Conservation (phyloP, 2,113 vertebrate genomes). For the Menura novaehollandiae region DNA sequence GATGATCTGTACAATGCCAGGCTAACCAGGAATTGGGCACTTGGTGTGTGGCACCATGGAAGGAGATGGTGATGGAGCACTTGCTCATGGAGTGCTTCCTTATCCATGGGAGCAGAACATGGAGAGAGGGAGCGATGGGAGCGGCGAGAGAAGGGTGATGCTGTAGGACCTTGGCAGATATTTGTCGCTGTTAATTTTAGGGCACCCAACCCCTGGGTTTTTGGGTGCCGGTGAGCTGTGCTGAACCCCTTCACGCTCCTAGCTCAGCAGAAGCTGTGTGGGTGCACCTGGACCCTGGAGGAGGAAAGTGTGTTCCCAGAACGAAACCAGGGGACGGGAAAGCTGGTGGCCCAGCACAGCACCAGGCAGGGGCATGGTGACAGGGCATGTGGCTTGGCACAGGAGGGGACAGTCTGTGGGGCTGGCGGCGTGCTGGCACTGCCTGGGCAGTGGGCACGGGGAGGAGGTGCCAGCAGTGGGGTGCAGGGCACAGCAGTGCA, state of each 20-base stretch:
- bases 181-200: background rate
- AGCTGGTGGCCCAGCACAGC: background rate
- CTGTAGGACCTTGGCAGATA: background rate
- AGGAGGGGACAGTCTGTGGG: background rate
- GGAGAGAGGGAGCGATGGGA: background rate
- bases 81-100: accelerated
- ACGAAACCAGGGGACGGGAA: accelerated
- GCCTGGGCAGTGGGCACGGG: background rate
- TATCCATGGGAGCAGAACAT: background rate
- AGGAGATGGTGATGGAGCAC: accelerated
- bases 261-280: background rate
- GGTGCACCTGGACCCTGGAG: background rate
- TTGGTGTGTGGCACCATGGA: background rate
- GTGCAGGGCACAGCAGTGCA: background rate
- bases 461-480: background rate
- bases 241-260: background rate
- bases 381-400: background rate
- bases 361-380: background rate
- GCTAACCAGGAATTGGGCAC: background rate
- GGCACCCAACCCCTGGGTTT: background rate
- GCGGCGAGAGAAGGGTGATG: accelerated
- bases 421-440: background rate
- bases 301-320: background rate
- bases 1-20: accelerated
- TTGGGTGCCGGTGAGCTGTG: background rate